Conservation (phyloP, 2,113 vertebrate species). For the Odocoileus hemionus region DNA sequence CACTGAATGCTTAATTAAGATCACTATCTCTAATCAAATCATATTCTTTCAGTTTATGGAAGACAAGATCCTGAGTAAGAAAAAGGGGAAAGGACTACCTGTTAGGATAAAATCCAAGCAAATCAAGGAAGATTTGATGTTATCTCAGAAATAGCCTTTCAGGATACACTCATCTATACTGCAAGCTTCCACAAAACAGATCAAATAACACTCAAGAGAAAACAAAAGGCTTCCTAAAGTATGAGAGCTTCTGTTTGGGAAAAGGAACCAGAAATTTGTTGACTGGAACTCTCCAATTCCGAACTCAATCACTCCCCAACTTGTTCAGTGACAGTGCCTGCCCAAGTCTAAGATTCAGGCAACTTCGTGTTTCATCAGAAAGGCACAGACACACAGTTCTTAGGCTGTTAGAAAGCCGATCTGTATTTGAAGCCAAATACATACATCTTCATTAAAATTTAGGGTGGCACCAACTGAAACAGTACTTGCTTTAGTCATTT, state of each 20-base stretch:
- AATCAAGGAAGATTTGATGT: background rate
- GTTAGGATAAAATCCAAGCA: background rate
- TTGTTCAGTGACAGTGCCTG: background rate
- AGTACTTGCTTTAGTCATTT: background rate
- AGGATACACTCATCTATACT: background rate
- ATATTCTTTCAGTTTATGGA: background rate
- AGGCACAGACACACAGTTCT: background rate
- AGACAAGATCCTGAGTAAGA: background rate
- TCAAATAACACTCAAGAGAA: background rate
- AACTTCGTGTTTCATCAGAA: background rate
- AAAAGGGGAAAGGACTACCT: background rate
- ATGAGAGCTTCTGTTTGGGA: background rate
- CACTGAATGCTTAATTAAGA: background rate
- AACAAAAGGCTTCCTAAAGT: background rate
- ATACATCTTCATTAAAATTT: background rate
- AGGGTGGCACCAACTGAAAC: background rate
- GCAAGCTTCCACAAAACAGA: background rate
- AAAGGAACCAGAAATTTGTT: background rate
- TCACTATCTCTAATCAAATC: background rate
- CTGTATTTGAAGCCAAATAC: background rate
- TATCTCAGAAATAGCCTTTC: background rate
- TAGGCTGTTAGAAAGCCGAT: background rate
- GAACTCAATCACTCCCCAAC: background rate
- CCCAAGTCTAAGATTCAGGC: background rate
- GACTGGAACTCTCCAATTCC: background rate